Percentiles rank a stretch among this genome's conserved stretches.
Evolutionary conservation across 1,140 invertebrate species (phyloP).

Genomic region (Amyelois transitella): DNA sequence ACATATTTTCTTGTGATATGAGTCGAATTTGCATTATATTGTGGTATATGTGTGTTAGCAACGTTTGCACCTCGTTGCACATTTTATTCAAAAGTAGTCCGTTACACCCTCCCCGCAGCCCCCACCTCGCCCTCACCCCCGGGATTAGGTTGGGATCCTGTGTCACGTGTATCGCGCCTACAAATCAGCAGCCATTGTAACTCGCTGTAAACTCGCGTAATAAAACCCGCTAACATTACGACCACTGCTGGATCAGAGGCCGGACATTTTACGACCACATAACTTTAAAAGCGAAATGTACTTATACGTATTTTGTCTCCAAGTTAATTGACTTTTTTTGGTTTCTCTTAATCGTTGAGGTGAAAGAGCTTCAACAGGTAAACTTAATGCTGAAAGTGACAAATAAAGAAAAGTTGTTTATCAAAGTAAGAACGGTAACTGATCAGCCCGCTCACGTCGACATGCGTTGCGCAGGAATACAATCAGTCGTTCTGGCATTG

Average conservation of each 20-base stretch:
- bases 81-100: too few species aligned
- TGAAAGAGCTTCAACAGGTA: too few species aligned
- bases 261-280: too few species aligned
- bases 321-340: not conserved
- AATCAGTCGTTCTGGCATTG: too few species aligned
- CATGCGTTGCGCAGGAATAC: too few species aligned
- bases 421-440: too few species aligned
- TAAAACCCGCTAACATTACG: not conserved
- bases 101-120: not conserved
- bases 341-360: not conserved
- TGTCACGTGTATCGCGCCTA: not conserved
- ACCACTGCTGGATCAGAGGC: not conserved
- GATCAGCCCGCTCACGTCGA: too few species aligned
- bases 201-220: not conserved
- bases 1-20: not conserved
- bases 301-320: not conserved
- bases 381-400: too few species aligned
- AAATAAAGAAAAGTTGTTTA: too few species aligned
- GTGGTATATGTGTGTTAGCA: not conserved
- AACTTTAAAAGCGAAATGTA: too few species aligned
- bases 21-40: too few species aligned
- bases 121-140: not conserved
- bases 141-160: not conserved
- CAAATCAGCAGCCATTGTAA: too few species aligned
- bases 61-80: not conserved